Conservation (phyloP, 2,888 invertebrate species). For the Ectemnius lituratus region DNA sequence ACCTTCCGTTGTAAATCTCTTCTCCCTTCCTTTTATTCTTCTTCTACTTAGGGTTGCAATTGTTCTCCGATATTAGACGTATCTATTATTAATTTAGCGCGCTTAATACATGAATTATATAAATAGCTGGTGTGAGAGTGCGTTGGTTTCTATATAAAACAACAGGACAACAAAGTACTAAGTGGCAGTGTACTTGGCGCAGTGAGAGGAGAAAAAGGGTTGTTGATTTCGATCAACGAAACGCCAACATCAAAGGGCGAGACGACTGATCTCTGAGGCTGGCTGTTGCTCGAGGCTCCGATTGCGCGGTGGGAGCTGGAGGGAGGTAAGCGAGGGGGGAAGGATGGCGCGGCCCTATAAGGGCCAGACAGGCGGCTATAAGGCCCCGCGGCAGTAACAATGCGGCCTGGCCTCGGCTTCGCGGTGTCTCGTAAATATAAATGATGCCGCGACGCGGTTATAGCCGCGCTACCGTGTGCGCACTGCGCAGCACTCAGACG, state of each 20-base stretch:
- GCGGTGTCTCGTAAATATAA: constrained; percentile 77
- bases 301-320: neutral
- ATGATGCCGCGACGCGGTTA: constrained; percentile 76
- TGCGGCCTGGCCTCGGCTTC: constrained; percentile 65
- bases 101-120: no score
- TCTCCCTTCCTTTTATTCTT: constrained; percentile 1
- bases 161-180: no score
- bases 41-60: no score
- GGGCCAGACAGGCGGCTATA: constrained; percentile 68
- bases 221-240: neutral
- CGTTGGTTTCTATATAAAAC: no score
- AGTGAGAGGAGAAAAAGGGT: neutral
- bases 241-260: constrained; percentile 18
- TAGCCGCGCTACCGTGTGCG: constrained; percentile 72
- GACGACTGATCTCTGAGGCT: constrained; percentile 33
- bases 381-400: constrained; percentile 71
- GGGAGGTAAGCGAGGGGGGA: constrained; percentile 14
- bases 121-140: no score
- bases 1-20: constrained; percentile 65
- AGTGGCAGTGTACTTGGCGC: neutral
- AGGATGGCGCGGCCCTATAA: constrained; percentile 67
- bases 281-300: no score
- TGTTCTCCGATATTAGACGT: no score
- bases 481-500: constrained; percentile 45
- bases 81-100: no score